A percentile compares a stretch with the other conserved stretches of the same genome.
Evolutionary conservation across 2,797 vertebrate genomes (phyloP).

Genomic region (Anguilla obscura): DNA sequence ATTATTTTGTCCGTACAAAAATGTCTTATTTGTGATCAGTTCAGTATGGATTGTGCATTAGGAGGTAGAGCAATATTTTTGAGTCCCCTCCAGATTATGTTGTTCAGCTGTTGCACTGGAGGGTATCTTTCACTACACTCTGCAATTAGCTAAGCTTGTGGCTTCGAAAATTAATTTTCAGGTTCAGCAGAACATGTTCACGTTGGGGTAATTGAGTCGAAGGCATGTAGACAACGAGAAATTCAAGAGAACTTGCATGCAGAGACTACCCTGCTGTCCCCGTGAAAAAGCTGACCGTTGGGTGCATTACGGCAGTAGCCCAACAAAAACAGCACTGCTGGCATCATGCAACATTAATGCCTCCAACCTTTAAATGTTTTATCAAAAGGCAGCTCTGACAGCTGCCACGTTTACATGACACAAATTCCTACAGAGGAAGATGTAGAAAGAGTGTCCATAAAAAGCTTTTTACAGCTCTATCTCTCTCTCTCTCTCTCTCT

Average conservation of each 20-base stretch:
- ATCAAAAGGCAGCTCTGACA: constrained; percentile 50
- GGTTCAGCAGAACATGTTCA: constrained; percentile 58
- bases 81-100: constrained; percentile 1
- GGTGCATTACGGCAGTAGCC: constrained; percentile 60
- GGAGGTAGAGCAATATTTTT: neutral
- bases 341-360: constrained; percentile 62
- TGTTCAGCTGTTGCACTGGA: constrained; percentile 6
- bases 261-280: constrained; percentile 29
- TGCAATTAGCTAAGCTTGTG: constrained; percentile 69
- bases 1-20: neutral
- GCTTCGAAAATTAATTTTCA: constrained; percentile 69
- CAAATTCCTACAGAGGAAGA: constrained; percentile 43
- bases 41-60: neutral
- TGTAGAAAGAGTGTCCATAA: constrained; percentile 47
- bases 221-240: constrained; percentile 5
- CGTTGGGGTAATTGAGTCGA: constrained; percentile 58
- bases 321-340: constrained; percentile 24
- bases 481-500: too few species aligned
- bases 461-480: constrained; percentile 12
- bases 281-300: constrained; percentile 49
- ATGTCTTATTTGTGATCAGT: neutral
- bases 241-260: neutral
- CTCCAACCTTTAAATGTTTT: constrained; percentile 60
- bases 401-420: constrained; percentile 53
- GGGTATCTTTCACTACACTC: constrained; percentile 53